Base-by-base conservation (phyloP, 2,888 invertebrate genomes). In the Lochmaea capreae region DNA sequence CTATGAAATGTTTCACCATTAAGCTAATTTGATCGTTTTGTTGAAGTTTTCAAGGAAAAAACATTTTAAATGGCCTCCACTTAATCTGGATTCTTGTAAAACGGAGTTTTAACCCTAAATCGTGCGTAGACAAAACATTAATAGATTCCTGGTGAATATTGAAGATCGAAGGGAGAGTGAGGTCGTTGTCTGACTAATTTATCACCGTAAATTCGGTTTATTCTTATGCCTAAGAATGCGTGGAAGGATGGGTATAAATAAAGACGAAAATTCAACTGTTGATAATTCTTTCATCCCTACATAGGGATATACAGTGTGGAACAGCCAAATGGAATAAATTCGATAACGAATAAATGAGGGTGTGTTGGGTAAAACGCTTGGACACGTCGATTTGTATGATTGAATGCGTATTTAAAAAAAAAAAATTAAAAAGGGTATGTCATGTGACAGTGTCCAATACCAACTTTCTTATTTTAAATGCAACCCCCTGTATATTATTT, bases 71-170 rank as follows among this genome's bases (percentile, higher is more conserved):
- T 33, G 33, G 33, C 8, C 33, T 33, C 33, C 33, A 63, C 62
- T 63, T 63, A 63, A 61, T 61, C 69, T 42, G 42, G 49, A 69
- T 69, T 69, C 43, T 33, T 33, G 33, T 33, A 33, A 33, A 14
- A 11, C 46, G 63, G 72, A 76, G 71, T 69, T 66, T 67, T 59
- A 62, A 52, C 58, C 18, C 62, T 59, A 67, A 65, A 65, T 67
- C 65, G 75, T 71, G 61, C 62, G 76, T 76, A 78, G 78, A 78
- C 75, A 75, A 78, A 78, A 77, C 77, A 77, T 69, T 65, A 71
- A 72, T 73, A 73, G 75, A 73, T 77, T 75, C 71, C 66, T 62
- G 77, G 73, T 70, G 74, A 68, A 33, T 33, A 33, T 33, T 33
- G 33, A 33, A 33, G 33, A 33, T 33, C 33, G 33, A 33, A 33